Percentiles rank a stretch among this genome's conserved stretches.
These are phyloP conservation scores for Telenomus remus DNA, from an alignment of 1,140 invertebrate genomes.

Conservation along the genomic window DNA sequence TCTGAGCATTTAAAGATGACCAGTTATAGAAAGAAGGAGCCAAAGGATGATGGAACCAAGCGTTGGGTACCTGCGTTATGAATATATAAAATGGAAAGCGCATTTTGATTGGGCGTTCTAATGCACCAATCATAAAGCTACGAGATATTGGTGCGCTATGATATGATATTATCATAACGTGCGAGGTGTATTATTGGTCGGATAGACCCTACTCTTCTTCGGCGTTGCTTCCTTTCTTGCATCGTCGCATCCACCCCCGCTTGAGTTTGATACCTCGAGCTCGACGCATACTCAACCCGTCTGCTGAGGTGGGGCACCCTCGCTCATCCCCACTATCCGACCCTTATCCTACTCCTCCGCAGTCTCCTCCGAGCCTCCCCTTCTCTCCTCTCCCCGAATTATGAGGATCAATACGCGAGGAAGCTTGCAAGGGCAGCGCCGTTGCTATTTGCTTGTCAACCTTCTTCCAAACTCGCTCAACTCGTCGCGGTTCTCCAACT, in stretches of 20 bases:
- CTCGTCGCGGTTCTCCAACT: too few relatives aligned
- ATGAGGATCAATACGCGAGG: constrained; percentile 76
- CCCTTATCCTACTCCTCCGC: constrained; percentile 59
- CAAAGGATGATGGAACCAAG: neutral
- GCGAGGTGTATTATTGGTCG: constrained; percentile 74
- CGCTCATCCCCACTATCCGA: constrained; percentile 56
- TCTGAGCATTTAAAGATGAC: too few relatives aligned
- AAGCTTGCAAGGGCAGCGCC: constrained; percentile 71
- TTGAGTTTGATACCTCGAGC: constrained; percentile 59
- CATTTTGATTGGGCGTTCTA: constrained; percentile 62
- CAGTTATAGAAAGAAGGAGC: too few relatives aligned
- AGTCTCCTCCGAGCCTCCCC: constrained; percentile 54
- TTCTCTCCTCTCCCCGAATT: constrained; percentile 68
- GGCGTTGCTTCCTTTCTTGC: constrained; percentile 67
- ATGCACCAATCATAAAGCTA: constrained; percentile 70
- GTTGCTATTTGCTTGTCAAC: constrained; percentile 70
- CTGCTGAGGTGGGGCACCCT: constrained; percentile 66
- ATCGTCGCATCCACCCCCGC: constrained; percentile 63
- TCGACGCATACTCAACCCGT: constrained; percentile 68
- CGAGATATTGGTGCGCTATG: constrained; percentile 69
- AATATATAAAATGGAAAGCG: constrained; percentile 53
- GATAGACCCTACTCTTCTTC: constrained; percentile 61
- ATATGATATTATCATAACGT: constrained; percentile 76
- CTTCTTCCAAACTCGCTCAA: constrained; percentile 62
- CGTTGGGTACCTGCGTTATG: constrained; percentile 39